Evolutionary conservation across 2,888 invertebrate species (phyloP), one percentile per base, ranked within the genome.

Genomic region (Drosophila diplacantha): DNA sequence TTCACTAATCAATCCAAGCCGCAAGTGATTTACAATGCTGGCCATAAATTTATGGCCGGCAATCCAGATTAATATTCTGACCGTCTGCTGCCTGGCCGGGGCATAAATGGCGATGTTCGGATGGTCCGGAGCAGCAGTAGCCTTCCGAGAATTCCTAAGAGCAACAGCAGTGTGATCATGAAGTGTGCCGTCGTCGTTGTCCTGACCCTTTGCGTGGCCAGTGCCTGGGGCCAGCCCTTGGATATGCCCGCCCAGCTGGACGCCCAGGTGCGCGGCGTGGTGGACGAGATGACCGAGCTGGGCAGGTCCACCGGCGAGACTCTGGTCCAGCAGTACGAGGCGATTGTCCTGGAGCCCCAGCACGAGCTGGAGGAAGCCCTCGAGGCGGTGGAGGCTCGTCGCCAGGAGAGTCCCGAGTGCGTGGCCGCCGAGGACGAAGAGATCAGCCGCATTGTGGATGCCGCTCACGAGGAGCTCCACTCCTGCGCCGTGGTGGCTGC

Each of bases 401-500:
- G 74, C 6, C 52, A 65, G 9, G 63, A 55, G 20, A 73, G 57
- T 35, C 72, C 69, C 2, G 44, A 76, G n/a, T 86, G 86, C 55
- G 85, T 83, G 18, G 75, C 65, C 14, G 66, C 62, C 7, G 69
- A 84, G 57, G 76, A 85, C 51, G 60, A 47, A 0, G 51, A 64
- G 5, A 62, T 86, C 5, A 29, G 5, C 3, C 46, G 46, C 18
- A 69, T 74, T 24, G 46, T 85, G 22, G 72, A 73, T 9, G 22
- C 8, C 3, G 73, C 77, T 9, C 75, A 85, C 41, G 74, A 69
- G 14, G 80, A 83, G 5, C 49, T 84, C 56, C 65, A 62, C 37
- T 34, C 34, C 3, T 86, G 86, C 24, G 78, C 73, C n/a, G 5
- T 68, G 12, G 69, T 44, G 2, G 84, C 86, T 4, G 84, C 81